Evolutionary conservation across 2,797 vertebrate species (phyloP).

Genomic region (Iguana delicatissima): DNA sequence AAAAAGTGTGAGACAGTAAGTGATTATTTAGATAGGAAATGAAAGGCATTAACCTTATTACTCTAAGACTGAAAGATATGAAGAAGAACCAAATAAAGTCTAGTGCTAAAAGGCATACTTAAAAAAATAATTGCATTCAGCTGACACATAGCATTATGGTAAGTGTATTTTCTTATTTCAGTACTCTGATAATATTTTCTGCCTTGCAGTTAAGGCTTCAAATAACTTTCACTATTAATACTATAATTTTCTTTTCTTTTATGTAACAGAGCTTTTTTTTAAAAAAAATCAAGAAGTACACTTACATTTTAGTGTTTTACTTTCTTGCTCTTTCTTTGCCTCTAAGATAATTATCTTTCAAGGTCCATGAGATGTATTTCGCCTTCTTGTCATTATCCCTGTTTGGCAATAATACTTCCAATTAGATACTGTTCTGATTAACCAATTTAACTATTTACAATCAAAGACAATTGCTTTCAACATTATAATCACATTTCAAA

Average conservation of each 20-base stretch:
- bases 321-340: slow-evolving; percentile 46
- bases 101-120: background rate
- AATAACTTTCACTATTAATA: slow-evolving; percentile 49
- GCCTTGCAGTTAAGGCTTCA: slow-evolving; percentile 19
- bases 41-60: background rate
- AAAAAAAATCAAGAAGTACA: slow-evolving; percentile 25
- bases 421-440: slow-evolving; percentile 72
- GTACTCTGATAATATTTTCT: slow-evolving; percentile 21
- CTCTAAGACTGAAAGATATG: background rate
- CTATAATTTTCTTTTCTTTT: slow-evolving; percentile 61
- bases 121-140: slow-evolving; percentile 30
- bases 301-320: slow-evolving; percentile 50
- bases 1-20: background rate
- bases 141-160: slow-evolving; percentile 52
- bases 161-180: background rate
- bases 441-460: slow-evolving; percentile 69
- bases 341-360: slow-evolving; percentile 61
- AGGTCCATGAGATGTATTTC: slow-evolving; percentile 63
- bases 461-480: slow-evolving; percentile 64
- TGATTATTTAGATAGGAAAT: background rate
- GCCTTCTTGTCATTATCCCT: slow-evolving; percentile 66
- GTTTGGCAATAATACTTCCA: slow-evolving; percentile 67
- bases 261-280: slow-evolving; percentile 40
- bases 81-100: background rate
- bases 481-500: slow-evolving; percentile 44